A percentile compares a stretch with the other conserved stretches of the same genome.
phyloP scores from a whole-genome alignment of 2,888 invertebrate genomes.

The Ennomos quercinarius region DNA sequence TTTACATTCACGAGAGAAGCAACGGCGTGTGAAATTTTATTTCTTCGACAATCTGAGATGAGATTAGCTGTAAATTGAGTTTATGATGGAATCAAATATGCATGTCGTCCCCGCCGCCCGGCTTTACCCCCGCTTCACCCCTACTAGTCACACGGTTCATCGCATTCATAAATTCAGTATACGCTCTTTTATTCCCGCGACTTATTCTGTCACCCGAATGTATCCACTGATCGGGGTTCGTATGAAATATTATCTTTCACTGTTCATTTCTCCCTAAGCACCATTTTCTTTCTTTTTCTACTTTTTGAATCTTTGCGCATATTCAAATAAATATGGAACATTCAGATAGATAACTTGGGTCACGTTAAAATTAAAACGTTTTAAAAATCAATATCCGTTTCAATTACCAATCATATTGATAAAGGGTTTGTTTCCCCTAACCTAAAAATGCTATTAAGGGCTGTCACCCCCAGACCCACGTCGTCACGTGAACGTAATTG shows the following conservation, averaged over 20 bases:
- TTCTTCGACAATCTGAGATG: conserved; percentile 83
- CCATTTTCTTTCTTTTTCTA: conserved; percentile 9
- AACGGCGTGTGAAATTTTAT: conserved; percentile 83
- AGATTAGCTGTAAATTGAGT: conserved; percentile 85
- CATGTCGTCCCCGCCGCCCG: conserved; percentile 55
- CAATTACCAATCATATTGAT: conserved; percentile 24
- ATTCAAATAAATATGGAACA: background rate
- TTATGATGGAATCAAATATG: conserved; percentile 83
- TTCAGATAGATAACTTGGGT: too few species aligned
- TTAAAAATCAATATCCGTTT: conserved; percentile 9
- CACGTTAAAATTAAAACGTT: too few species aligned
- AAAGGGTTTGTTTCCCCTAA: conserved; percentile 34
- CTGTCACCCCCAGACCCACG: conserved; percentile 54
- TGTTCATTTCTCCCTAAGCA: conserved; percentile 6
- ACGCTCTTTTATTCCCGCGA: conserved; percentile 60
- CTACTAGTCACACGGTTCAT: conserved; percentile 66
- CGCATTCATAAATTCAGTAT: conserved; percentile 69
- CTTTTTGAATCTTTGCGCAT: conserved; percentile 1
- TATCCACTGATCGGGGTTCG: conserved; percentile 56
- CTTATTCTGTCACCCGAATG: conserved; percentile 61
- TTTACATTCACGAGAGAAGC: conserved; percentile 75
- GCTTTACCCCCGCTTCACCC: conserved; percentile 10
- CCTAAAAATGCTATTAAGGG: conserved; percentile 43
- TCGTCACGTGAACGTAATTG: conserved; percentile 57
- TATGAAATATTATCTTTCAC: conserved; percentile 53